These are phyloP conservation scores for Lytechinus variegatus DNA, from an alignment of 35 echinoderm and acorn worm genomes.

Conservation along the genomic window DNA sequence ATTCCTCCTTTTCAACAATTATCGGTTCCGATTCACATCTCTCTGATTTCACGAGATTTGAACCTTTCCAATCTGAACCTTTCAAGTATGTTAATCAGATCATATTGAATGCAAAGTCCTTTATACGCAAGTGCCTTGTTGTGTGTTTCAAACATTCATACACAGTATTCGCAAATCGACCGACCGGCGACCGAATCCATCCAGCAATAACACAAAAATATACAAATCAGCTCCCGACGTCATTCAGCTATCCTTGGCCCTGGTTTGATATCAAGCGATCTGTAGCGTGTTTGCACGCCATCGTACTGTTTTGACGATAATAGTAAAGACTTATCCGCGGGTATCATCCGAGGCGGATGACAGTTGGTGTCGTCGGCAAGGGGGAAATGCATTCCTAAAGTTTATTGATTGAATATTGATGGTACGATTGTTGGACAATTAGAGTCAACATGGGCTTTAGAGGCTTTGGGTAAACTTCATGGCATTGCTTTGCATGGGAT, in stretches of 20 bases:
- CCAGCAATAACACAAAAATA: background rate
- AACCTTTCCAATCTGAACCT: no score
- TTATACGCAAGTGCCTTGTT: background rate
- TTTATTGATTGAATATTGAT: slow-evolving; percentile 21
- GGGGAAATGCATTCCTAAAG: background rate
- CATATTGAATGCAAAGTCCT: no score
- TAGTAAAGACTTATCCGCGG: background rate
- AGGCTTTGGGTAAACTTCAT: background rate
- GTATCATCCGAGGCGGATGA: background rate
- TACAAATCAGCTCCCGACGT: background rate
- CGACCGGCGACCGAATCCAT: background rate
- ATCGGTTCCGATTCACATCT: no score
- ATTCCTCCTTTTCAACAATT: no score
- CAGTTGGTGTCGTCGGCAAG: background rate
- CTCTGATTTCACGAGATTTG: no score
- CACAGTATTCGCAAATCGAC: no score
- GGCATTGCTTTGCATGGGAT: background rate
- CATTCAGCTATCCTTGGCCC: background rate
- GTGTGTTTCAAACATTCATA: no score
- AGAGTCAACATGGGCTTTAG: background rate
- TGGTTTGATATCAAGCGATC: background rate
- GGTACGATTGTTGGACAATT: background rate
- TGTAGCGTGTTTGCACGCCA: background rate
- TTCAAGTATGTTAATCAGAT: no score
- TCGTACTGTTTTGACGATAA: background rate